These are phyloP conservation scores for Hiodon tergisus DNA, from an alignment of 2,113 vertebrate species.

Conservation along the genomic window DNA sequence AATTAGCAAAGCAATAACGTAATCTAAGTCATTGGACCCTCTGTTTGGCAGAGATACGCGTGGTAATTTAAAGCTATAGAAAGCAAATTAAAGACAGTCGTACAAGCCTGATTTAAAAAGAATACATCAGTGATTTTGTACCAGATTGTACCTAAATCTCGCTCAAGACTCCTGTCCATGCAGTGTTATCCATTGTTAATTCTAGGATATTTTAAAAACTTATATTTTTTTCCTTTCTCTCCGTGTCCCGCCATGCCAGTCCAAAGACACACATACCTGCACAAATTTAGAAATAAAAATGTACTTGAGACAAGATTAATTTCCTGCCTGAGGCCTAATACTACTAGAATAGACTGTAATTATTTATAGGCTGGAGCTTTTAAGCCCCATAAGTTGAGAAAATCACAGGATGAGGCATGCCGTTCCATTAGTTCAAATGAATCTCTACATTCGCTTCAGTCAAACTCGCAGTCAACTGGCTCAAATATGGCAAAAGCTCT, in stretches of 20 bases:
- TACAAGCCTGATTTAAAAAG: background rate
- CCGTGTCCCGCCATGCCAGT: background rate
- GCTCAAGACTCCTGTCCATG: background rate
- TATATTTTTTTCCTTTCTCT: background rate
- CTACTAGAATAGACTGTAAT: background rate
- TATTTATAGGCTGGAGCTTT: background rate
- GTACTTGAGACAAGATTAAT: background rate
- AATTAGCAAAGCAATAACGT: background rate
- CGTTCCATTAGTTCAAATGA: background rate
- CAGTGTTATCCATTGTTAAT: background rate
- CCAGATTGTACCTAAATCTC: too few relatives aligned
- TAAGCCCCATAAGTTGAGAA: background rate
- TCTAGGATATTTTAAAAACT: background rate
- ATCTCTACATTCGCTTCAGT: slow-evolving; percentile 2
- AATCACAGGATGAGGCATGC: background rate
- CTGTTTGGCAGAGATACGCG: slow-evolving; percentile 8
- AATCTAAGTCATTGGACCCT: background rate
- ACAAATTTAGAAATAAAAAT: background rate
- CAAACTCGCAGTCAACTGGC: too few relatives aligned
- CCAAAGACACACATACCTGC: background rate
- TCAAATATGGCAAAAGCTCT: background rate
- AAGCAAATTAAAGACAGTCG: background rate
- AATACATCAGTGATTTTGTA: background rate
- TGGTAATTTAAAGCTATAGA: slow-evolving; percentile 4
- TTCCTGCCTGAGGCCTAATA: background rate